phyloP scores from a whole-genome alignment of 2,888 invertebrate genomes.

The Brachypalpus laphriformis region DNA sequence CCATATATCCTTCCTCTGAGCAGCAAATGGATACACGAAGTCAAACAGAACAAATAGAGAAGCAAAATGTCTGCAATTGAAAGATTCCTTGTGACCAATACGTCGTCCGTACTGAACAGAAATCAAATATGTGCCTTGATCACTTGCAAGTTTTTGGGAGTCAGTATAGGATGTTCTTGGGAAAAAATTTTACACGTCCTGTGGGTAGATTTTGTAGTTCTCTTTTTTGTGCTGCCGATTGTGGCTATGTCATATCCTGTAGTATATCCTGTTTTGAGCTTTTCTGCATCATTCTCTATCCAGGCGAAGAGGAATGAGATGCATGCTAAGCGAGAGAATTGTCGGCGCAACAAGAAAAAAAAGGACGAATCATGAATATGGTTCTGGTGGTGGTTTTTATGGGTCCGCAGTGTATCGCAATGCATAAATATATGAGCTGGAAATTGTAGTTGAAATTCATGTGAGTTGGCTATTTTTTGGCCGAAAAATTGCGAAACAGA shows the following conservation, averaged over 20 bases:
- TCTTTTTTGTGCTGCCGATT: not conserved
- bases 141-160: constrained; percentile 8
- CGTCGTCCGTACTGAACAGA: not conserved
- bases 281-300: constrained; percentile 48
- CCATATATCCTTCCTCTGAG: not conserved
- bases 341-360: constrained; percentile 7
- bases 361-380: constrained; percentile 41
- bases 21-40: not conserved
- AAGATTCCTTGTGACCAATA: constrained; percentile 27
- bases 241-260: constrained; percentile 65
- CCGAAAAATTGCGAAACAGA: not conserved
- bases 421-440: constrained; percentile 57
- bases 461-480: constrained; percentile 34
- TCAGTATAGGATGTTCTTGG: not conserved
- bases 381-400: constrained; percentile 26
- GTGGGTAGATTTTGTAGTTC: constrained; percentile 5
- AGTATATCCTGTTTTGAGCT: constrained; percentile 58
- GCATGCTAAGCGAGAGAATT: constrained; percentile 44
- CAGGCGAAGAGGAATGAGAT: constrained; percentile 19
- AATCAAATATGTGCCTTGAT: constrained; percentile 31
- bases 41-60: constrained; percentile 40
- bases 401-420: constrained; percentile 54
- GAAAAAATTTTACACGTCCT: constrained; percentile 34
- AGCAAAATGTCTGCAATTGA: constrained; percentile 60
- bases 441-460: constrained; percentile 66